phyloP scores from a whole-genome alignment of 2,797 vertebrate species.

The Gila robusta region DNA sequence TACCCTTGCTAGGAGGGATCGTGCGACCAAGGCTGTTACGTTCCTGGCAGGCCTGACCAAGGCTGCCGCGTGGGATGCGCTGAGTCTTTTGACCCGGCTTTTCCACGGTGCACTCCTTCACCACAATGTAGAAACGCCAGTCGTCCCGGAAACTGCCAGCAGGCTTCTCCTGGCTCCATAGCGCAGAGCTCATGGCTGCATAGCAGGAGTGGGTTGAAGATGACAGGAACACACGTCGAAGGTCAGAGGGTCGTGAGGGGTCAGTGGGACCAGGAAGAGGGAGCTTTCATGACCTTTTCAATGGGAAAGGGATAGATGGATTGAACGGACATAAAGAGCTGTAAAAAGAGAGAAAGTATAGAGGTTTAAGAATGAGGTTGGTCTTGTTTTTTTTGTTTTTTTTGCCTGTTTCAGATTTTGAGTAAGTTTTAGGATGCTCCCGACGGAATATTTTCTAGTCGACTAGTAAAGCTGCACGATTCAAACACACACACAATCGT shows the following conservation, averaged over 20 bases:
- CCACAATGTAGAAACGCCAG: constrained; percentile 93
- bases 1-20: constrained; percentile 90
- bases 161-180: constrained; percentile 97
- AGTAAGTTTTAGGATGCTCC: background rate
- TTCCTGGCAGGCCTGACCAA: constrained; percentile 94
- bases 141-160: constrained; percentile 93
- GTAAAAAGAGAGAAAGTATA: background rate
- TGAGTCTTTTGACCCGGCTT: constrained; percentile 93
- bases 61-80: constrained; percentile 93
- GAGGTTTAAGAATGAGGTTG: background rate
- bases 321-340: constrained; percentile 21
- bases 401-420: background rate
- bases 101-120: constrained; percentile 93
- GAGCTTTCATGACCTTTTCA: constrained; percentile 52
- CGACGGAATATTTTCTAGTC: background rate
- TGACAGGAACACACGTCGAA: constrained; percentile 22
- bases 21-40: constrained; percentile 90
- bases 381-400: background rate
- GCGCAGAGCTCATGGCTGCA: constrained; percentile 92
- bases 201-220: constrained; percentile 53
- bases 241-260: constrained; percentile 32
- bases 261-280: constrained; percentile 27
- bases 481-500: background rate
- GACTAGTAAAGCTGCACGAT: background rate
- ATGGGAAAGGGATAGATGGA: constrained; percentile 4